Evolutionary conservation across 2,113 vertebrate species (phyloP), one percentile per base, ranked within the genome.

Genomic region (Calypte anna): DNA sequence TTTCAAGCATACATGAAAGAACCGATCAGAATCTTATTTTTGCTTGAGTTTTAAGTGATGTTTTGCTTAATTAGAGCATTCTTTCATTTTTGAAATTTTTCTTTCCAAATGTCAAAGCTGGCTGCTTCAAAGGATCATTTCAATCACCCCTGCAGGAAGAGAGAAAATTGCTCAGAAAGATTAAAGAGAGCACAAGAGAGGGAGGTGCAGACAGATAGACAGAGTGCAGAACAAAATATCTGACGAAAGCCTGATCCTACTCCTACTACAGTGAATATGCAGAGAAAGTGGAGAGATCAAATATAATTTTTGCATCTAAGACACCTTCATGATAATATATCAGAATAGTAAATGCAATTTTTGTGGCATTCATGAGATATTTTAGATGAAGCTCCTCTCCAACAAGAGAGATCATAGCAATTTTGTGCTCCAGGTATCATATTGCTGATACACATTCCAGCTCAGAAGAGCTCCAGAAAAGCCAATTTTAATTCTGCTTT

Each of bases 51-150:
- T 88, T 88, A 90, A 88, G 51, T 88, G 87, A 93, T 86, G 40
- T 84, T 95, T 94, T 84, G 27, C 73, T 68, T 94, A 96, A 93
- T 96, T 86, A 88, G 68, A 88, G 53, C 82, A 54, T 93, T 79
- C 80, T 90, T 95, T 91, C 59, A n/a, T 3, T 95, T 96, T 59
- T 68, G 3, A 55, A 50, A 2, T 33, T 28, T 53, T 78, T 75
- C 83, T 85, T 68, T 54, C 58, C 24, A 90, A 92, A 70, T 11
- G 51, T 95, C 90, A 96, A 88, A 95, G 75, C 67, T 36, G 23
- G 53, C 62, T 87, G 87, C 93, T 95, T 97, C 94, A 96, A 95
- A 97, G 82, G 87, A 91, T 88, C 55, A 4, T 80, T 95, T 93
- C 91, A 77, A n/a, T 95, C 87, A 82, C 75, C 85, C 70, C 48